Evolutionary conservation across 1,140 invertebrate species (phyloP), one percentile per base, ranked within the genome.

Genomic region (Ceratosolen fusciceps): DNA sequence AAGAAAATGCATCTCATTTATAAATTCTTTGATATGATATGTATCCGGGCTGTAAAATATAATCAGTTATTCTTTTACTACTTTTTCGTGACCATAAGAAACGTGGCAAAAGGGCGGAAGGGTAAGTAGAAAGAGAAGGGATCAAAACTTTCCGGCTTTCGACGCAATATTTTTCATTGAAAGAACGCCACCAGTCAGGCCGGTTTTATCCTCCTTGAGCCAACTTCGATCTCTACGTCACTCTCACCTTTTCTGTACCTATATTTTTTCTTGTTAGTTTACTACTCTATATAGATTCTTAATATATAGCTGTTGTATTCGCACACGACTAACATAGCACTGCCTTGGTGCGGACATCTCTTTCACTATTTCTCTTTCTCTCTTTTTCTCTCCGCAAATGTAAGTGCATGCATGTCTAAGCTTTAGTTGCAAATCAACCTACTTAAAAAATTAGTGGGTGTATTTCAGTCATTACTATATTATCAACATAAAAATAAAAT

Each of bases 111-210:
- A 39, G 39, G 16, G 67, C 0, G 67, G 47, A 39, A 34, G 14
- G 31, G 70, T 54, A 8, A 47, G 24, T 47, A 4, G n/a, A 12
- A 19, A 39, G 52, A 54, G 49, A 73, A 26, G 21, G 19, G 73
- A 70, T 73, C 67, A 56, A 49, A 70, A 72, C 47, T 65, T 31
- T 21, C 7, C 49, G 75, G 79, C 77, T 82, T 82, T 83, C 82
- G 77, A 81, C 67, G 76, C 78, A 49, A 83, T 85, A 86, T 83
- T 84, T 85, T 82, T 85, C 83, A 86, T 86, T 84, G 84, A 85
- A 83, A 86, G 87, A 88, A 87, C 86, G 84, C 87, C 86, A 89
- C 88, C 88, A 88, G 89, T 90, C 87, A 88, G 87, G 87, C 89
- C 88, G 89, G 88, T 90, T 90, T 90, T 89, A 87, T 87, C 54